Evolutionary conservation across 1,140 invertebrate genomes (phyloP), one percentile per base, ranked within the genome.

Genomic region (Acromyrmex echinatior): DNA sequence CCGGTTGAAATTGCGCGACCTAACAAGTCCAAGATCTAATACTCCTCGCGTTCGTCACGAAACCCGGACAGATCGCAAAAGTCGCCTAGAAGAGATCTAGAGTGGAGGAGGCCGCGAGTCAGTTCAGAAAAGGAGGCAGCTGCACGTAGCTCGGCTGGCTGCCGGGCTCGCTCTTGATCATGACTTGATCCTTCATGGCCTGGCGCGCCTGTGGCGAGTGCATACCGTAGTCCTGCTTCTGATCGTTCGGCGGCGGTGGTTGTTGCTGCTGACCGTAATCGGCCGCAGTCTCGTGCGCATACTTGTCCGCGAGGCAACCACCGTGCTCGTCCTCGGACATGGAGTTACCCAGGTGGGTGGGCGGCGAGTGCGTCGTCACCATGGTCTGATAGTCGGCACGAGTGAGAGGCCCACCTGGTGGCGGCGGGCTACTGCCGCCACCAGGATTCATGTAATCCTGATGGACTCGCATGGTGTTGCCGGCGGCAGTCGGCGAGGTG

Each of bases 81-180:
- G n/a, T 66, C 71, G 14, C 65, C 65, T 89, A 91, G 51, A 91
- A 63, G 58, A 66, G 85, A 62, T 82, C 81, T 88, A 91, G 93
- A 92, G 85, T 91, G 88, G 81, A 95, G 87, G 86, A 95, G 94
- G 92, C 92, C 93, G 93, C 93, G 93, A 93, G 93, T 97, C 96
- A 97, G 96, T 97, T 97, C 96, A 97, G 96, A 97, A 97, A 97
- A 96, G 97, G 97, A 95, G 97, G 97, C 94, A 97, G 94, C 62
- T 97, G 96, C 9, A 97, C 97, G 90, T 97, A 97, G 70, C 95
- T 96, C 92, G 96, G 97, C 87, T 96, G 96, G 28, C 92, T 95
- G 51, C 95, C 96, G 10, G 96, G 96, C 87, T 97, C 97, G 92
- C 95, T 96, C 90, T 97, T 97, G 35, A 97, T 96, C 45, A 94